Base-by-base conservation (phyloP, 2,113 vertebrate genomes). In the Naja naja region DNA sequence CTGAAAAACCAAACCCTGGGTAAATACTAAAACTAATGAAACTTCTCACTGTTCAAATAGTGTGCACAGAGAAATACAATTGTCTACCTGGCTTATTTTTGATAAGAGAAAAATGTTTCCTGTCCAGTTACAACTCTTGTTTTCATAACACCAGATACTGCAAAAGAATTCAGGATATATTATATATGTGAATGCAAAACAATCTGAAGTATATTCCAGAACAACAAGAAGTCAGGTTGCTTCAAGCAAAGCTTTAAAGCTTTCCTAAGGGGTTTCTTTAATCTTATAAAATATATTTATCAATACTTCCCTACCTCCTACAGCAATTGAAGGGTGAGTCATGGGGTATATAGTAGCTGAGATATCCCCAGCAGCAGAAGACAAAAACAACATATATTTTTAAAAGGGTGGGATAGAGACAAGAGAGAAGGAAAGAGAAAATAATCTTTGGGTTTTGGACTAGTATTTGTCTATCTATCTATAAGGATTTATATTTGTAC, bases 301-400 rank as follows among this genome's bases (percentile, higher is more conserved):
- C 94, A 94, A 93, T 95, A 93, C 95, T 97, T 96, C 95, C 96
- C 95, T 97, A 95, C 94, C 96, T 96, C 74, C 0, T 0, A 93
- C 94, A 95, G 93, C 97, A 94, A 96, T 90, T 96, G 95, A 85
- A 91, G 92, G 88, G 96, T 97, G 97, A 97, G 91, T 97, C 96
- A 97, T 87, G 93, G 94, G 85, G 89, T 96, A 12, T 85, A 93
- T 64, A 58, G 93, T 86, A 96, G 94, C 93, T 95, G 93, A 97
- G 94, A 95, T 95, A 97, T 92, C 92, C 47, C 0, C 5, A 12
- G 0, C 0, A 81, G 95, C 54, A 43, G 86, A 94, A 95, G 94
- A 94, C 95, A 89, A 93, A 96, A 94, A 95, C 53, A 49, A 94
- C 49, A 23, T 3, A 85, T 88, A 89, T 94, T 89, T 23, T 74